Evolutionary conservation across 2,113 vertebrate genomes (phyloP).

Genomic region (Lampris incognitus): DNA sequence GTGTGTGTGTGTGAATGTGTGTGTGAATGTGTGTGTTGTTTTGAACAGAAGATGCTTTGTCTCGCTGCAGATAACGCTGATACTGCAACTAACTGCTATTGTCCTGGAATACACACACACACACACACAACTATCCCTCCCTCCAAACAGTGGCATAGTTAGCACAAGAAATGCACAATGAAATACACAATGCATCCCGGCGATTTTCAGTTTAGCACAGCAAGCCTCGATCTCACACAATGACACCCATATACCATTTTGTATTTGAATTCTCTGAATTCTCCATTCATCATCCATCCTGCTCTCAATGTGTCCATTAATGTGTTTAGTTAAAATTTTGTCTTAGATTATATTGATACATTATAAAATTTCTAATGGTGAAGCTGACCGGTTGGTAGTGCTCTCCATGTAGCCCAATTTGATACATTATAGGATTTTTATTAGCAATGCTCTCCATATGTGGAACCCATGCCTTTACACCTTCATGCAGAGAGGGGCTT

Average conservation of each 20-base stretch:
- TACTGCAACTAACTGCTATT: conserved; percentile 72
- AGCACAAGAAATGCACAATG: conserved; percentile 48
- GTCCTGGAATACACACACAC: conserved; percentile 46
- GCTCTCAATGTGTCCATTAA: background rate
- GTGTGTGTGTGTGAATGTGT: background rate
- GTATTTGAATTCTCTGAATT: background rate
- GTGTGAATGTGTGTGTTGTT: conserved; percentile 10
- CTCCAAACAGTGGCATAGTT: conserved; percentile 57
- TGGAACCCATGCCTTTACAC: background rate
- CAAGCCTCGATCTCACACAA: conserved; percentile 33
- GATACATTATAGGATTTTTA: conserved; percentile 28
- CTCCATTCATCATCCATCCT: conserved; percentile 29
- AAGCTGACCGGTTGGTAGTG: background rate
- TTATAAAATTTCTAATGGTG: conserved; percentile 24
- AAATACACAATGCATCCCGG: conserved; percentile 78
- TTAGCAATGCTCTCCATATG: background rate
- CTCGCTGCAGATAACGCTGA: conserved; percentile 73
- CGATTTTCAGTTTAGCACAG: conserved; percentile 67
- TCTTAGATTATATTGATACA: conserved; percentile 2
- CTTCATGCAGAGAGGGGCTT: background rate
- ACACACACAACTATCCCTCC: conserved; percentile 28
- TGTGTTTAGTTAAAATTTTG: background rate
- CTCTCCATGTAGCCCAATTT: background rate
- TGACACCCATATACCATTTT: background rate
- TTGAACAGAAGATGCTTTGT: conserved; percentile 77